Percentiles rank a stretch among this genome's conserved stretches.
Conservation (phyloP, 2,797 vertebrate species). For the Alauda arvensis region DNA sequence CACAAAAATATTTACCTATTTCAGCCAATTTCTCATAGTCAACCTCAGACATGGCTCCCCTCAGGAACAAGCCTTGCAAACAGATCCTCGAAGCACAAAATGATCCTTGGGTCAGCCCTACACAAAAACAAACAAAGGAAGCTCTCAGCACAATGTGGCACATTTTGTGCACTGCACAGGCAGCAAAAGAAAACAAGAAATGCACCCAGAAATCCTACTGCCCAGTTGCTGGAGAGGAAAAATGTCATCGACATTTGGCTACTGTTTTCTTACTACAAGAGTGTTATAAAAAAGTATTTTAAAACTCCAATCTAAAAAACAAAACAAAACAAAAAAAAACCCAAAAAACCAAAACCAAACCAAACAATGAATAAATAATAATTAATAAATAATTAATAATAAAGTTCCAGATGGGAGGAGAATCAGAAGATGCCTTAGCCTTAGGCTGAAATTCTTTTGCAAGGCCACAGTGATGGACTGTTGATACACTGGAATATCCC, state of each 20-base stretch:
- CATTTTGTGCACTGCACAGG: background rate
- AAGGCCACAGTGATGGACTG: too few species aligned
- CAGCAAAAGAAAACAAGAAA: background rate
- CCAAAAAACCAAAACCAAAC: too few species aligned
- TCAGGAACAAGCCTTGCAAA: background rate
- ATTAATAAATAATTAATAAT: too few species aligned
- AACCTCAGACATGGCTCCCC: slow-evolving; percentile 8
- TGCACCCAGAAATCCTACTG: background rate
- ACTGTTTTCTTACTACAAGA: background rate
- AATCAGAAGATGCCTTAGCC: too few species aligned
- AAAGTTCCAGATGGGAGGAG: too few species aligned
- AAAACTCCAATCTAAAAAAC: background rate
- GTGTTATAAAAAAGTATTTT: background rate
- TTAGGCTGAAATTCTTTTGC: too few species aligned
- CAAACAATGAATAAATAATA: too few species aligned
- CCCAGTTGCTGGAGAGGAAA: background rate
- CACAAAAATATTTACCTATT: slow-evolving; percentile 40
- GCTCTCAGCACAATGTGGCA: background rate
- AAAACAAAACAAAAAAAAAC: too few species aligned
- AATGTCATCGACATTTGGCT: background rate
- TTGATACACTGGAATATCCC: too few species aligned
- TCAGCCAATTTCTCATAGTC: slow-evolving; percentile 77
- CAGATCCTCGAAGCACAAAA: background rate
- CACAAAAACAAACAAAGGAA: background rate
- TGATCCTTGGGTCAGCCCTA: background rate